Evolutionary conservation across 2,113 vertebrate species (phyloP).

Genomic region (Mustela nigripes): DNA sequence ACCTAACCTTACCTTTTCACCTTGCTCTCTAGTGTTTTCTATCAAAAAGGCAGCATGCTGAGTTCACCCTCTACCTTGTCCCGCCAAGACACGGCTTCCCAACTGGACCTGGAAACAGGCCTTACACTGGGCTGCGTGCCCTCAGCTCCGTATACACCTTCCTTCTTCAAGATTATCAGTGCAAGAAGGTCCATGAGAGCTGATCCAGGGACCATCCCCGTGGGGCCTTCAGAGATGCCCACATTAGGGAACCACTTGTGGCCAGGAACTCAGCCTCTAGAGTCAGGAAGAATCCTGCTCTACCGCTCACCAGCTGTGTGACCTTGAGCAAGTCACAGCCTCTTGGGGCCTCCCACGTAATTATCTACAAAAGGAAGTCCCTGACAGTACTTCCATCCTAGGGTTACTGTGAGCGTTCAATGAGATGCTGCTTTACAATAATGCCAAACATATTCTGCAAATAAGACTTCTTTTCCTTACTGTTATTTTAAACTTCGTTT

Average conservation of each 20-base stretch:
- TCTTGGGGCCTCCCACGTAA: not conserved
- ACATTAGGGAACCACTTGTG: not conserved
- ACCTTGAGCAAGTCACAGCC: not conserved
- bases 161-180: not conserved
- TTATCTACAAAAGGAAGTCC: not conserved
- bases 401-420: not conserved
- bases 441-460: not conserved
- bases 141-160: not conserved
- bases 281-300: not conserved
- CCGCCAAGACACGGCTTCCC: not conserved
- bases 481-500: not conserved
- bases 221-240: not conserved
- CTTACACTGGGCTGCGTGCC: not conserved
- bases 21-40: not conserved
- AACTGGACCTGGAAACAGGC: not conserved
- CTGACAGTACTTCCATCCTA: not conserved
- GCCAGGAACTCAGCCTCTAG: not conserved
- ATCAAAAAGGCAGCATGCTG: not conserved
- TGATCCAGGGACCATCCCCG: not conserved
- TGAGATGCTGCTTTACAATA: constrained; percentile 5
- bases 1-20: not conserved
- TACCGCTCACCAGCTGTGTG: not conserved
- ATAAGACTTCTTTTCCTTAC: not conserved
- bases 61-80: not conserved
- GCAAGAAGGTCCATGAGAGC: not conserved